Base-by-base conservation (phyloP, 2,113 vertebrate species). In the Cephalopholis sonnerati region DNA sequence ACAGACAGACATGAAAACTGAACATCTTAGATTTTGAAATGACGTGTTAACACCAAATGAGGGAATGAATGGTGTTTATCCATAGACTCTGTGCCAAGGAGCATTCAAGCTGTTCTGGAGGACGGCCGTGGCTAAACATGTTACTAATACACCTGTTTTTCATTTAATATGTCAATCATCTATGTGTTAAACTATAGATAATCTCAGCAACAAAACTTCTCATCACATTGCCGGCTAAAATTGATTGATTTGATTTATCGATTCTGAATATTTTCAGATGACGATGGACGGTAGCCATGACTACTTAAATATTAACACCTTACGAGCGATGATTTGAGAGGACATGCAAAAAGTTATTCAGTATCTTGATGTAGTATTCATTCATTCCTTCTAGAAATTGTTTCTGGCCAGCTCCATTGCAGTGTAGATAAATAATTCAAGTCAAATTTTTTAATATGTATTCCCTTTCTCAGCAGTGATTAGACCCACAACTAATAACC, bases 341-440 rank as follows among this genome's bases (percentile, higher is more conserved):
- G 15, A 58, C 46, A 54, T 41, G 59, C 50, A 66, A 67, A 71
- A 55, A 24, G 25, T 36, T 44, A 50, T 57, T 2, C 15, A 53
- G 36, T 16, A 36, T 41, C 39, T 55, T 75, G 48, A 74, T 27
- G 55, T 66, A 50, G 63, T 68, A 58, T 71, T 18, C 17, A 68
- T 62, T 36, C 3, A 44, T 64, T 76, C 66, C 16, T 41, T 57
- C 46, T 36, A 36, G 27, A 77, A 64, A 74, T 57, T 22, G 27
- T 61, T 81, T 81, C 58, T 61, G 16, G 46, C 63, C 39, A 65
- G 25, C 32, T 59, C 53, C 27, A 76, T 63, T 54, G 61, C 50
- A 17, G n/a, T 46, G 27, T 39, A 44, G 46, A 83, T 84, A n/a
- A 72, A 75, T 64, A 75, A 72, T 76, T 78, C 9, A 79, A 68